Percentiles rank a stretch among this genome's conserved stretches.
Conservation (phyloP, 2,797 vertebrate species). For the Erpetoichthys calabaricus region DNA sequence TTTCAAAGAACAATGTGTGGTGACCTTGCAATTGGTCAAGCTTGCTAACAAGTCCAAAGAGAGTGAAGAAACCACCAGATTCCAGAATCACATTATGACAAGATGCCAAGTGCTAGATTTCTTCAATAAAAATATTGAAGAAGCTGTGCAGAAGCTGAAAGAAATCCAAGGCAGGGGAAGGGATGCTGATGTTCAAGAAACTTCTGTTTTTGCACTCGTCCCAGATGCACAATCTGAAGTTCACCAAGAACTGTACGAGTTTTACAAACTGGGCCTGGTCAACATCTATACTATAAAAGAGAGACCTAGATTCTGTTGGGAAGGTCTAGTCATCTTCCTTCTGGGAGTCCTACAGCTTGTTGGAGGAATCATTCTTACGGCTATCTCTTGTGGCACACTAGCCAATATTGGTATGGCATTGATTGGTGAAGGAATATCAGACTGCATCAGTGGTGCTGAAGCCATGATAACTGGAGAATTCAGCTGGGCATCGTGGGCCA, state of each 20-base stretch:
- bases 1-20: constrained; percentile 18
- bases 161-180: constrained; percentile 11
- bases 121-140: constrained; percentile 15
- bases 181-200: constrained; percentile 14
- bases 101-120: constrained; percentile 18
- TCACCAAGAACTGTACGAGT: constrained; percentile 14
- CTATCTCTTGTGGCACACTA: constrained; percentile 12
- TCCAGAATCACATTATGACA: constrained; percentile 17
- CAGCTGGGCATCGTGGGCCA: constrained; percentile 21
- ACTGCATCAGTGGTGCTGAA: constrained; percentile 17
- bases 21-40: constrained; percentile 13
- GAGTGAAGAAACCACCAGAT: constrained; percentile 11
- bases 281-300: constrained; percentile 22
- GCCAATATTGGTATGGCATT: constrained; percentile 16
- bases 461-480: constrained; percentile 21
- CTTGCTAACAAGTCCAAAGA: constrained; percentile 15
- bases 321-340: constrained; percentile 17
- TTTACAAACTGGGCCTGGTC: constrained; percentile 21
- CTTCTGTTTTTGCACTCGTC: constrained; percentile 12
- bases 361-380: constrained; percentile 16
- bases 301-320: constrained; percentile 17
- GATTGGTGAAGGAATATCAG: constrained; percentile 19
- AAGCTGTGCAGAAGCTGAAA: constrained; percentile 10
- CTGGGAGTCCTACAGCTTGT: constrained; percentile 18
- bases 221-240: constrained; percentile 10